These are phyloP conservation scores for Melolontha melolontha DNA, from an alignment of 2,888 invertebrate species.

Conservation along the genomic window DNA sequence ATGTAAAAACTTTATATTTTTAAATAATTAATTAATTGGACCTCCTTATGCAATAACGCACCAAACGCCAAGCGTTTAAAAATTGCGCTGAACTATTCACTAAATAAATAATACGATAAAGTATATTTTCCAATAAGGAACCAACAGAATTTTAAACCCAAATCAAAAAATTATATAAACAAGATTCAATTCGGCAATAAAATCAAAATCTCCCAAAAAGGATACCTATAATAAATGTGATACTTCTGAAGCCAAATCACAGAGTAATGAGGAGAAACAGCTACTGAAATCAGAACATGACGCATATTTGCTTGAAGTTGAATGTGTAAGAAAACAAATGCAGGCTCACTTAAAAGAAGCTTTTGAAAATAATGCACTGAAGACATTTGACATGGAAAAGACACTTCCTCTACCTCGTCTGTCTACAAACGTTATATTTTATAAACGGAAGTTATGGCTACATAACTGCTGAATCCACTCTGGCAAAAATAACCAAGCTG, in stretches of 20 bases:
- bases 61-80: too few relatives aligned
- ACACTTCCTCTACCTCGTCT: slow-evolving; percentile 41
- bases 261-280: slow-evolving; percentile 2
- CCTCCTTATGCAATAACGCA: too few relatives aligned
- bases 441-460: slow-evolving; percentile 47
- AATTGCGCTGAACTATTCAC: background rate
- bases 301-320: slow-evolving; percentile 17
- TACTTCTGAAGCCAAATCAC: too few relatives aligned
- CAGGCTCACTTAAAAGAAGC: slow-evolving; percentile 9
- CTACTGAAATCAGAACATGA: slow-evolving; percentile 32
- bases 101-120: too few relatives aligned
- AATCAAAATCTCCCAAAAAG: too few relatives aligned
- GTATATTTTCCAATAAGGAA: too few relatives aligned
- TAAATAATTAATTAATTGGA: too few relatives aligned
- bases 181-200: too few relatives aligned
- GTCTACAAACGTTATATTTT: slow-evolving; percentile 46
- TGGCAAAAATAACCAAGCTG: slow-evolving; percentile 45
- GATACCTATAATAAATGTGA: too few relatives aligned
- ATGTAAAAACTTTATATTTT: too few relatives aligned
- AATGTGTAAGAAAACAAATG: slow-evolving; percentile 25
- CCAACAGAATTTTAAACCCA: too few relatives aligned
- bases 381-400: slow-evolving; percentile 40
- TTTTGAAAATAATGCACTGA: background rate
- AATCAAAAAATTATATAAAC: too few relatives aligned
- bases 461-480: slow-evolving; percentile 52